phyloP scores from a whole-genome alignment of 2,113 vertebrate species.

The Ginglymostoma cirratum region DNA sequence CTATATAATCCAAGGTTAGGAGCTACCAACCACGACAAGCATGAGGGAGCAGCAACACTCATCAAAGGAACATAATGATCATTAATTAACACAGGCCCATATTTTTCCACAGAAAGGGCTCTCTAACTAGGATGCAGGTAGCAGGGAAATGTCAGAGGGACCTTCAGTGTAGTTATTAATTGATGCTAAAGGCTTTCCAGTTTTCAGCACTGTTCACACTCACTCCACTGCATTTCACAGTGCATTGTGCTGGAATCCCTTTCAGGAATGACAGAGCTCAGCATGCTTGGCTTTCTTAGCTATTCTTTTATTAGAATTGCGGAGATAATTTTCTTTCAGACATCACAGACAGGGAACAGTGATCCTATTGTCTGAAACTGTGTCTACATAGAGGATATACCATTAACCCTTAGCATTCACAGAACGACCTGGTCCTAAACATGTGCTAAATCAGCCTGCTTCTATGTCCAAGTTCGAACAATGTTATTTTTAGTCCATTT shows the following conservation, averaged over 20 bases:
- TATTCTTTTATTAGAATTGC: background rate
- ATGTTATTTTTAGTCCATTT: background rate
- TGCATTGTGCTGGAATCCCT: slow-evolving; percentile 2
- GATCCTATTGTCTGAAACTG: background rate
- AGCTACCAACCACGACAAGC: slow-evolving; percentile 25
- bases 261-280: slow-evolving; percentile 14
- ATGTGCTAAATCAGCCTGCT: background rate
- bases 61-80: slow-evolving; percentile 35
- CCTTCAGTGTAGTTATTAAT: slow-evolving; percentile 9
- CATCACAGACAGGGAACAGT: slow-evolving; percentile 4
- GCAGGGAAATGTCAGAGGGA: slow-evolving; percentile 30
- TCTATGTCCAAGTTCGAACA: background rate
- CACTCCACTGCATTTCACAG: background rate
- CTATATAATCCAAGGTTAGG: slow-evolving; percentile 34
- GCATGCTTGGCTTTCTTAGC: background rate
- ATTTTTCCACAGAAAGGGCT: slow-evolving; percentile 11
- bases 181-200: slow-evolving; percentile 21
- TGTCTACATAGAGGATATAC: background rate
- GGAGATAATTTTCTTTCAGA: slow-evolving; percentile 23
- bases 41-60: slow-evolving; percentile 22
- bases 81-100: slow-evolving; percentile 22
- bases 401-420: background rate
- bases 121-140: slow-evolving; percentile 20
- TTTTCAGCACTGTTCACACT: background rate
- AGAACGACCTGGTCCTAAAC: background rate